Evolutionary conservation across 2,113 vertebrate genomes (phyloP), one percentile per base, ranked within the genome.

Genomic region (Paramisgurnus dabryanus): DNA sequence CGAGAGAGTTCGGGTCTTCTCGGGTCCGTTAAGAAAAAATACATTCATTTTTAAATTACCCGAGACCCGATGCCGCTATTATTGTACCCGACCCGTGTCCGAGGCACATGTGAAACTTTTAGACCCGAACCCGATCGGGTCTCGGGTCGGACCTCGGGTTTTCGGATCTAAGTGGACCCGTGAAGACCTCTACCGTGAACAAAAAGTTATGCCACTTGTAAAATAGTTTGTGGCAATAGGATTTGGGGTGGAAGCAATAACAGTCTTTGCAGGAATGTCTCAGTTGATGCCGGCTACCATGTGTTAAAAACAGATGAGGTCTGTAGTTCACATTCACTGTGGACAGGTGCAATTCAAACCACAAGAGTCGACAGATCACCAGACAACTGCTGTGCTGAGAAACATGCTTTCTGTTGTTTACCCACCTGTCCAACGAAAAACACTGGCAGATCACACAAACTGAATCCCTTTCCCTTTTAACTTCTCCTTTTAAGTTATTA

Each of bases 311-410:
- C 69, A 40, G 34, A 11, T 0, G 69, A 72, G 34, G 53, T 34
- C 58, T 64, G 43, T 47, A 2, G 73, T 64, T 64, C 22, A 64
- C 58, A 63, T 49, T 64, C 43, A 49, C 58, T 64, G 43, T 63
- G 18, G 43, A 64, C 73, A 75, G 58, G 73, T 75, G 73, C 34
- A 7, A 73, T 9, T 43, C 40, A 49, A 6, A 75, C 13, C 55
- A 58, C 15, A 58, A 15, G 27, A 53, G 55, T n/a, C 73, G 27
- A 17, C 58, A 75, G 73, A 49, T 64, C 58, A 61, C 43, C 73
- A 39, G 43, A 75, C 72, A 75, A 75, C 58, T 75, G 72, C 12
- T 64, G 13, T 63, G 55, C 55, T 27, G 71, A 61, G 55, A 74
- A 40, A 61, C 71, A 60, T 74, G 71, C 68, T 49, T 70, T 60